Evolutionary conservation across 2,797 vertebrate species (phyloP).

Genomic region (Carcharodon carcharias): DNA sequence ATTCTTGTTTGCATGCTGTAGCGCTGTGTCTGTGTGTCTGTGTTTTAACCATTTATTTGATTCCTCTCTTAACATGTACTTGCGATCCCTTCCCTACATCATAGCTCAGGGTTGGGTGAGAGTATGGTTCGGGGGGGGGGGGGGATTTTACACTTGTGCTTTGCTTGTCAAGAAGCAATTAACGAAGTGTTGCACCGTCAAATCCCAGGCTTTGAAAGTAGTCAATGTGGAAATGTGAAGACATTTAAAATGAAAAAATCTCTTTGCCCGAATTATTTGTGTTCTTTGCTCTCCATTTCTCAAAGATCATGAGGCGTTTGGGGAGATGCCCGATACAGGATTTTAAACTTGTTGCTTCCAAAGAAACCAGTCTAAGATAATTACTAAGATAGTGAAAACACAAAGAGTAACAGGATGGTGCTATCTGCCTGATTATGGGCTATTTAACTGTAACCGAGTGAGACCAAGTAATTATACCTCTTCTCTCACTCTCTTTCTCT

Average conservation of each 20-base stretch:
- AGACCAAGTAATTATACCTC: conserved; percentile 55
- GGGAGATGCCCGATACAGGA: neutral
- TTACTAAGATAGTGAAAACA: conserved; percentile 53
- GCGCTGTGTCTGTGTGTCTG: neutral
- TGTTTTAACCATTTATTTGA: neutral
- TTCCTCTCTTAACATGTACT: neutral
- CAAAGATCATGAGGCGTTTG: neutral
- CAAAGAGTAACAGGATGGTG: conserved; percentile 58
- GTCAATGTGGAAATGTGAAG: neutral
- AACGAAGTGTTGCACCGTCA: conserved; percentile 14
- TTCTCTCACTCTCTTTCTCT: conserved; percentile 41
- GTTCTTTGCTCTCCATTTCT: neutral
- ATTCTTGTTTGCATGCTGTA: neutral
- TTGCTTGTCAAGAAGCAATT: conserved; percentile 26
- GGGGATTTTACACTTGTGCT: neutral
- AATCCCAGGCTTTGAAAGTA: neutral
- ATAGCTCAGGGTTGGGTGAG: neutral
- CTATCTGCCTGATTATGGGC: conserved; percentile 61
- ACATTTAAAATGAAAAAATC: neutral
- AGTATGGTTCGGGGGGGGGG: neutral
- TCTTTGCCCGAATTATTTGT: neutral
- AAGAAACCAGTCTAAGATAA: conserved; percentile 64
- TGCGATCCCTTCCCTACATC: conserved; percentile 9
- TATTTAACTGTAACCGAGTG: conserved; percentile 65
- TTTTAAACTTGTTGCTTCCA: conserved; percentile 57